Base-by-base conservation (phyloP, 1,140 invertebrate genomes). In the Zaprionus ornatus region DNA sequence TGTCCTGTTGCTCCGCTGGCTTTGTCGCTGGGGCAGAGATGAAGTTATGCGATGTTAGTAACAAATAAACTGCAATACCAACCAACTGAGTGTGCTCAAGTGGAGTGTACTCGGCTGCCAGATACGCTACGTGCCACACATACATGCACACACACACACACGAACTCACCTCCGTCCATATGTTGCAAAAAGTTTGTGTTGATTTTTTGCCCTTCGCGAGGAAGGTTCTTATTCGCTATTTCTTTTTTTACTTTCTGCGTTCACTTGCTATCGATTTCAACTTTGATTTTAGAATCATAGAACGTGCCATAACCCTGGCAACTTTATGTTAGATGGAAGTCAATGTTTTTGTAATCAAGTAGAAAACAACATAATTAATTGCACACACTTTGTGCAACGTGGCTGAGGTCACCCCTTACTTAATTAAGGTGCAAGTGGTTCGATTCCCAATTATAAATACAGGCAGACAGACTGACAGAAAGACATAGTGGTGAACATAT, bases 41-140 rank as follows among this genome's bases (percentile, higher is more conserved):
- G 45, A n/a, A n/a, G 17, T 48, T 21, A 48, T 48, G 45, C 45
- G 45, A 48, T 48, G 45, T 48, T 48, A 48, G 45, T 19, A 10
- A 48, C 45, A 50, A 23, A 23, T 50, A 50, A 50, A 23, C 19
- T 50, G 45, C 45, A 50, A 50, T 50, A 23, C 45, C 45, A 23
- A 23, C 45, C 45, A 50, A 23, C 19, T 50, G 45, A 50, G 45
- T 13, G 45, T 50, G 45, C 45, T 50, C 19, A 9, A 23, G 19
- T 12, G 10, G 45, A 50, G 45, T 45, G 40, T 45, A 19, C 45
- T 50, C 17, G 45, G 45, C 19, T 21, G 17, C 45, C 19, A 42
- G 15, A 42, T 42, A 42, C 40, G 40, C 40, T 45, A 45, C 40
- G 40, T 45, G 40, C 40, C 40, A 42, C 40, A 10, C 29, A 32